Base-by-base conservation (phyloP, 2,888 invertebrate genomes). In the Isoperla grammatica region DNA sequence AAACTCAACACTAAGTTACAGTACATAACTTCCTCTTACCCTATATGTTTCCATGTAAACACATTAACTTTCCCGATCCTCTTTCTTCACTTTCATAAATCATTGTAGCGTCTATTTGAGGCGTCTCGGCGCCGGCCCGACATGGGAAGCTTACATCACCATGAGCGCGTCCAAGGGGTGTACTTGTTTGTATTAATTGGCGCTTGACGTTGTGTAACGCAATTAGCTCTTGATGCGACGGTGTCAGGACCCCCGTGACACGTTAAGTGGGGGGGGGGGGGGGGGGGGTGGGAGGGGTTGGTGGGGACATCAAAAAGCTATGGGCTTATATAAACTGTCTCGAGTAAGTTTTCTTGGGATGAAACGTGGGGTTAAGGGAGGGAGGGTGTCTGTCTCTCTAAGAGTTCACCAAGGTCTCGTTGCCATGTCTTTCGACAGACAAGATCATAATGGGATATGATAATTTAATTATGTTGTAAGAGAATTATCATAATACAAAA, bases 141-240 rank as follows among this genome's bases (percentile, higher is more conserved):
- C 13, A n/a, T 29, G 37, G 37, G 29, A 8, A 29, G 29, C 29
- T 29, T 29, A 29, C 29, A 29, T 8, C 29, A 11, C n/a, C 22
- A 22, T 48, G 20, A 20, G 48, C 29, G 22, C 12, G 9, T 2
- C 22, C 22, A 35, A 35, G 35, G 50, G 15, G 29, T 29, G 35
- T 50, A 35, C 50, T 50, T 50, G 50, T 50, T 29, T 50, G 50
- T 50, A 50, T 50, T 53, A 53, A 53, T 39, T 53, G 53, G 53
- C 20, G 53, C 53, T 53, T 39, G 39, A 37, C 53, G 53, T 17
- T 17, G 39, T 20, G 53, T 53, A 39, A 53, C 40, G 53, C 53
- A 53, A 50, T 53, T 53, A 53, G 37, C 53, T 53, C 37, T 37
- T 53, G 53, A 53, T 53, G 53, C 20, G 53, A 1, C 17, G 45